These are phyloP conservation scores for Sycophila texana DNA, from an alignment of 2,888 invertebrate species.

Conservation along the genomic window DNA sequence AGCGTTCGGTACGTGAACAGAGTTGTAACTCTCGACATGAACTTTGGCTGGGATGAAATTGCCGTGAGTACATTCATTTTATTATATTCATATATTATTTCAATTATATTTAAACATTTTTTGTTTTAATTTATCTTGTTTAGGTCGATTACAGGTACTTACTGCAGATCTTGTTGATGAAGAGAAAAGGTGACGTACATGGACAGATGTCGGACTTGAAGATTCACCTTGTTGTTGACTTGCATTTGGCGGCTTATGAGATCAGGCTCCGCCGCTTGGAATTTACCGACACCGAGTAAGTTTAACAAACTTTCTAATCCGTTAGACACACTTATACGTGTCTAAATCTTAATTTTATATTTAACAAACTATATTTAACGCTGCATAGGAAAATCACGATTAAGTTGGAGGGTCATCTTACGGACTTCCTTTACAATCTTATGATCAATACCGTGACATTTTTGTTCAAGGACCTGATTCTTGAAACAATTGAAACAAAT, in stretches of 20 bases:
- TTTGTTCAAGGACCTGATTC: background rate
- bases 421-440: constrained; percentile 39
- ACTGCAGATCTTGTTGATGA: constrained; percentile 56
- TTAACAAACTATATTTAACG: background rate
- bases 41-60: constrained; percentile 61
- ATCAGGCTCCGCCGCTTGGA: constrained; percentile 57
- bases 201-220: constrained; percentile 56
- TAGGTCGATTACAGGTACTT: constrained; percentile 63
- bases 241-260: constrained; percentile 56
- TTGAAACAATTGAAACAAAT: constrained; percentile 19
- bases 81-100: background rate
- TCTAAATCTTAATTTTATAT: background rate
- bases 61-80: constrained; percentile 60
- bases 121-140: constrained; percentile 11
- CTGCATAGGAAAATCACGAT: constrained; percentile 27
- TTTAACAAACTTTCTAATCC: background rate
- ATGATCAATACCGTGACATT: constrained; percentile 11
- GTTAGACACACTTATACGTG: background rate
- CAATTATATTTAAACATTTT: background rate
- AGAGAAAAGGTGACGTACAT: constrained; percentile 59
- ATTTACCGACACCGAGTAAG: constrained; percentile 60
- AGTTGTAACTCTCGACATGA: constrained; percentile 57
- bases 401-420: constrained; percentile 22
- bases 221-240: constrained; percentile 44
- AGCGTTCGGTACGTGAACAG: constrained; percentile 56